These are phyloP conservation scores for Dicycla oo DNA, from an alignment of 2,888 invertebrate genomes.

Conservation along the genomic window DNA sequence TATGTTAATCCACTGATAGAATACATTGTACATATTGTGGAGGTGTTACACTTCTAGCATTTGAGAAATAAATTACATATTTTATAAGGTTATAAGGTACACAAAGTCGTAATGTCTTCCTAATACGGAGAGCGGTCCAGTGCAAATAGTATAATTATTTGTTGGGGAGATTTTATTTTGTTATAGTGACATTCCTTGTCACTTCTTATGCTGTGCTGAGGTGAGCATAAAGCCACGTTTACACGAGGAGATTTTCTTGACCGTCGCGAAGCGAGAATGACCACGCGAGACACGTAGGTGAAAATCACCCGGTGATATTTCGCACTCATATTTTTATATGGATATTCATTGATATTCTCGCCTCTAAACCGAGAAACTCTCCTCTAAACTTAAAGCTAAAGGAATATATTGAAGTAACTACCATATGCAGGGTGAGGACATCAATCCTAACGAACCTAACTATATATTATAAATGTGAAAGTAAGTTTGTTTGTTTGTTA, in stretches of 20 bases:
- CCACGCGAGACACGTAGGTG: not conserved
- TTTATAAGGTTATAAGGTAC: slow-evolving; percentile 37
- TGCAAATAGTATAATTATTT: slow-evolving; percentile 41
- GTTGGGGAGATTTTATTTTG: slow-evolving; percentile 28
- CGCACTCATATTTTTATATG: not conserved
- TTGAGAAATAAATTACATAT: slow-evolving; percentile 45
- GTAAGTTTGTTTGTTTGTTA: no score
- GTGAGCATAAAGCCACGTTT: slow-evolving; percentile 10
- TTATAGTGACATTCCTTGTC: slow-evolving; percentile 35
- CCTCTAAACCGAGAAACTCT: slow-evolving; percentile 8
- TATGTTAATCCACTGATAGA: slow-evolving; percentile 49
- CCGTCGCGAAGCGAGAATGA: not conserved
- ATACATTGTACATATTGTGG: slow-evolving; percentile 41
- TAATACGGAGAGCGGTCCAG: slow-evolving; percentile 34
- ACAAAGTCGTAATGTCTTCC: slow-evolving; percentile 31
- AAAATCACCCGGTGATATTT: not conserved
- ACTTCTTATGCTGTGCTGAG: slow-evolving; percentile 15
- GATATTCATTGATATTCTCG: not conserved
- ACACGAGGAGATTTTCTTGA: not conserved
- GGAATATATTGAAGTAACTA: not conserved
- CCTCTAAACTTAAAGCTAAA: not conserved
- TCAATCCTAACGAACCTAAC: no score
- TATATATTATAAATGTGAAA: no score
- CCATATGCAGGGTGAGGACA: not conserved
- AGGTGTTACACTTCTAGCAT: slow-evolving; percentile 47